phyloP scores from a whole-genome alignment of 2,113 vertebrate species.

The Alligator mississippiensis region DNA sequence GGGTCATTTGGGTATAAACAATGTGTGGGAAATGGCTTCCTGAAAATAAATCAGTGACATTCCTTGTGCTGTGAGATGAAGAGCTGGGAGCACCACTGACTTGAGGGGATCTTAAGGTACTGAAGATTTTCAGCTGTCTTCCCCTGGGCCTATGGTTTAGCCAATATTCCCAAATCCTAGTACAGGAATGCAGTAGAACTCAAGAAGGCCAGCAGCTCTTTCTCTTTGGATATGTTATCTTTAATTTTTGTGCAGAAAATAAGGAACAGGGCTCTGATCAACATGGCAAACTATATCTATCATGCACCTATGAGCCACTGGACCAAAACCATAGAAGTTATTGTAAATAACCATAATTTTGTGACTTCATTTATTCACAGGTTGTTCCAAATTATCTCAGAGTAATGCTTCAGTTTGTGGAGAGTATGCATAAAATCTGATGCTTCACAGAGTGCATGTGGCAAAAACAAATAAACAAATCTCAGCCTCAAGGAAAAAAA shows the following conservation, averaged over 20 bases:
- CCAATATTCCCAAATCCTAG: too few relatives aligned
- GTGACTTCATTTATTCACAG: neutral
- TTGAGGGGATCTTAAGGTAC: neutral
- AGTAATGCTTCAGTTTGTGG: neutral
- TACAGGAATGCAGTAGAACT: too few relatives aligned
- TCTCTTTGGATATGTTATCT: neutral
- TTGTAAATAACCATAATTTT: neutral
- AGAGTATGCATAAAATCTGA: neutral
- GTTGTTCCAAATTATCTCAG: neutral
- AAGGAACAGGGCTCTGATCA: too few relatives aligned
- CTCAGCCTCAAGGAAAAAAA: neutral
- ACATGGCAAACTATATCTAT: too few relatives aligned
- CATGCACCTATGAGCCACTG: too few relatives aligned
- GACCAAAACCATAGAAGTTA: too few relatives aligned
- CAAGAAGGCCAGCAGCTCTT: neutral
- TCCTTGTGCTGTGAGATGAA: too few relatives aligned
- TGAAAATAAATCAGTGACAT: too few relatives aligned
- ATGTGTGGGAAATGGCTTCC: too few relatives aligned
- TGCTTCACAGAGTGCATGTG: neutral
- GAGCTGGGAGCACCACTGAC: neutral
- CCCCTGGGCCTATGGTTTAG: neutral
- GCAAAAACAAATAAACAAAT: neutral
- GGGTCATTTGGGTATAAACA: too few relatives aligned
- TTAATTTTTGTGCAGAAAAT: too few relatives aligned
- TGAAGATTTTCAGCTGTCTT: neutral